phyloP scores from a whole-genome alignment of 2,113 vertebrate genomes.

The Arizona elegans region DNA sequence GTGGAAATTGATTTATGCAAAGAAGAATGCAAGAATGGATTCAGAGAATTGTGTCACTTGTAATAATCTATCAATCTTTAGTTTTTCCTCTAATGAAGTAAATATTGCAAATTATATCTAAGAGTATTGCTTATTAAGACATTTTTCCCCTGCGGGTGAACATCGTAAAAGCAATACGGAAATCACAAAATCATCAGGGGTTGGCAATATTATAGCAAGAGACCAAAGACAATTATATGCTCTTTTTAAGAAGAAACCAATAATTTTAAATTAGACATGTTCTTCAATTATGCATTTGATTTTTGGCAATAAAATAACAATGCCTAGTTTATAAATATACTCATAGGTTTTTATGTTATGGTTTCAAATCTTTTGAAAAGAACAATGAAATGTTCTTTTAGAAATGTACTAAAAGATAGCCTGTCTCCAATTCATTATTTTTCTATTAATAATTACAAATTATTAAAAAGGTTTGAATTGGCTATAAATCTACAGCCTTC shows the following conservation, averaged over 20 bases:
- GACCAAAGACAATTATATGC: conserved; percentile 42
- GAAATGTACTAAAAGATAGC: conserved; percentile 50
- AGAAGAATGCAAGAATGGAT: background rate
- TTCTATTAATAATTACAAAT: conserved; percentile 79
- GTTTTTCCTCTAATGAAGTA: conserved; percentile 36
- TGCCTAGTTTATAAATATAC: conserved; percentile 64
- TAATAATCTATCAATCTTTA: conserved; percentile 20
- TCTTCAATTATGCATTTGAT: conserved; percentile 74
- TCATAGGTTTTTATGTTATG: conserved; percentile 42
- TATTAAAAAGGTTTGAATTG: conserved; percentile 73
- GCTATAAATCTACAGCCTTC: conserved; percentile 72
- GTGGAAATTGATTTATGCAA: background rate
- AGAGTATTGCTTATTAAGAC: conserved; percentile 1
- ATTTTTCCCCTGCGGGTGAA: conserved; percentile 7
- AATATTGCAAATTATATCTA: conserved; percentile 32
- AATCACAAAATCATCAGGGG: conserved; percentile 27
- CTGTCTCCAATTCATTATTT: conserved; percentile 60
- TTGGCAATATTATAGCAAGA: conserved; percentile 45
- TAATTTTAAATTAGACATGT: conserved; percentile 62
- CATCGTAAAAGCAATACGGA: conserved; percentile 32
- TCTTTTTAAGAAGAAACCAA: conserved; percentile 62
- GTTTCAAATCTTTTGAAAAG: conserved; percentile 39
- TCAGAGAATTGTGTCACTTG: conserved; percentile 37
- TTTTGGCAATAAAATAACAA: conserved; percentile 69
- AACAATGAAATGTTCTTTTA: conserved; percentile 38